Evolutionary conservation across 1,140 invertebrate genomes (phyloP), one percentile per base, ranked within the genome.

Genomic region (Eriosoma lanigerum): DNA sequence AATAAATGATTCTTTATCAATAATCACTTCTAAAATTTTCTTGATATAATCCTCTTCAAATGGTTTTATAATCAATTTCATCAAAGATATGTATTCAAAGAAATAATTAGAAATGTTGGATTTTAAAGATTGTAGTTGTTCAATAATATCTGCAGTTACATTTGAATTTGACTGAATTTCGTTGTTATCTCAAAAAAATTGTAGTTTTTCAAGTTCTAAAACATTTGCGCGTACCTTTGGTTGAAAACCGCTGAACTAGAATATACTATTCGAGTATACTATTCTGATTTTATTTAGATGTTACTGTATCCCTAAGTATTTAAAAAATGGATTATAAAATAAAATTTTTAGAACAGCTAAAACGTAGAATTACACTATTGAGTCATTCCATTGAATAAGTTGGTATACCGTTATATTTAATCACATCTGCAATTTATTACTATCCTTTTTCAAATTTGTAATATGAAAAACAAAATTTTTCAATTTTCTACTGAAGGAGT

Each of bases 41-140:
- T 38, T 38, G 8, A 38, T 38, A 38, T 66, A 66, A 44, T 44
- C 38, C 10, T 68, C 64, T 38, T 68, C 64, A 9, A 68, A 68
- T 1, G 32, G 32, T n/a, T 68, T 68, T 44, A 44, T 68, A 17
- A 68, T 68, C 64, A 32, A 44, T 68, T 21, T 68, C 12, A 15
- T 44, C 32, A 38, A 9, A 26, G 15, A 68, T 8, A 32, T 68
- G n/a, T n/a, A 1, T 13, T 44, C 32, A 38, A 4, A 32, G 17
- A 68, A 44, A 44, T 68, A 68, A 4, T 24, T 9, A 3, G 13
- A 38, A 44, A 44, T 68, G 10, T 15, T 68, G n/a, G 44, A 38
- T 68, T 68, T 68, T 48, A 68, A 32, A 5, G n/a, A 44, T 48
- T 68, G 17, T 48, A 68, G 32, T 32, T 68, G 64, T 68, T 68